Conservation (phyloP, 2,888 invertebrate species). For the Sphaerophoria rueppellii region DNA sequence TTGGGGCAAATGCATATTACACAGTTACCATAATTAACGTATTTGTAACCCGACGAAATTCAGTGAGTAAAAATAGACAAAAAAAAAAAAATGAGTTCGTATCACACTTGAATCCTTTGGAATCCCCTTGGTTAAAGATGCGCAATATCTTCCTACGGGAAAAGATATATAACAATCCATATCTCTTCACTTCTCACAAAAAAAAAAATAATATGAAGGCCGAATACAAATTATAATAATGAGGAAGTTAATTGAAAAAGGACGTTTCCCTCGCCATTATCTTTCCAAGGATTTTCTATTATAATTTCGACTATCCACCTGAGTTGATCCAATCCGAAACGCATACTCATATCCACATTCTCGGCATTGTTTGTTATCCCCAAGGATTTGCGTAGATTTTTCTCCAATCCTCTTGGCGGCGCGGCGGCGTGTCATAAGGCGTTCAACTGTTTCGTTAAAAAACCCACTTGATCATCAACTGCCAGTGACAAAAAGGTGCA, state of each 20-base stretch:
- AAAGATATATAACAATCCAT: background rate
- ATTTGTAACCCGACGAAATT: no score
- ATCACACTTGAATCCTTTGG: conserved; percentile 16
- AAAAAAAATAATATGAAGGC: conserved; percentile 21
- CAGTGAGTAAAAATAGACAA: no score
- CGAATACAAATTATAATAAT: conserved; percentile 20
- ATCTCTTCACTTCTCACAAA: background rate
- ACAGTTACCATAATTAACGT: no score
- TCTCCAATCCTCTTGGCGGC: conserved; percentile 82
- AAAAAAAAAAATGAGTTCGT: background rate
- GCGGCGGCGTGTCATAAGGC: conserved; percentile 82
- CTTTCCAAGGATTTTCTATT: background rate
- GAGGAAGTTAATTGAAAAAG: conserved; percentile 60
- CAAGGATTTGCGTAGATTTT: conserved; percentile 81
- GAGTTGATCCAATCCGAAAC: conserved; percentile 80
- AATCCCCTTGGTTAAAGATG: background rate
- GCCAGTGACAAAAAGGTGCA: conserved; percentile 75
- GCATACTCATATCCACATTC: conserved; percentile 79
- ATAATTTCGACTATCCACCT: conserved; percentile 77
- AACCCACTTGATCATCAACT: conserved; percentile 81
- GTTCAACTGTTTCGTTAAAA: conserved; percentile 81
- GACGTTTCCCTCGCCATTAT: conserved; percentile 42
- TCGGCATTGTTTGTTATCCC: conserved; percentile 78
- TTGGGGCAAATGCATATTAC: no score
- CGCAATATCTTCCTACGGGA: background rate